Conservation (phyloP, 30 jellyfish, hydroid and myxozoan genomes). For the Aurelia aurita region DNA sequence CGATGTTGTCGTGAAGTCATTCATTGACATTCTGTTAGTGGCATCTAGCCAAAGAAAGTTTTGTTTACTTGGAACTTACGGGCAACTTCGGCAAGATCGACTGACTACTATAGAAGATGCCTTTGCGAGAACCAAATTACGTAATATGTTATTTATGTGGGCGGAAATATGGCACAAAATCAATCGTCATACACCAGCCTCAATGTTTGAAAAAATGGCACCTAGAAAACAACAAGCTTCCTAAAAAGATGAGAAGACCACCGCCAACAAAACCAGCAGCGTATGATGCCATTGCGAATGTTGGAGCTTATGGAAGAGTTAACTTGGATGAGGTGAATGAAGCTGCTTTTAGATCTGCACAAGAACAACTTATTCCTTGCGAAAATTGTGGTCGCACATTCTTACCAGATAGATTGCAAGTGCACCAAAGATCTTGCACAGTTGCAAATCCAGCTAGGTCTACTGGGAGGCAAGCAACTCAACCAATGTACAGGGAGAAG, state of each 20-base stretch:
- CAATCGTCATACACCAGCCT: conserved; percentile 90
- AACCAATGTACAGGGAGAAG: conserved; percentile 14
- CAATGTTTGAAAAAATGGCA: conserved; percentile 90
- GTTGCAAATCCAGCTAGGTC: conserved; percentile 85
- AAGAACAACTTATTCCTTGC: conserved; percentile 92
- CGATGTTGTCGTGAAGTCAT: too few relatives aligned
- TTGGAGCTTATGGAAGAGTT: conserved; percentile 60
- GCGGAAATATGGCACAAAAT: conserved; percentile 92
- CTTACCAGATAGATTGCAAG: conserved; percentile 85
- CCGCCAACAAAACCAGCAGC: conserved; percentile 86
- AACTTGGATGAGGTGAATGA: conserved; percentile 81
- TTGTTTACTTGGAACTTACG: too few relatives aligned
- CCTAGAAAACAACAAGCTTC: conserved; percentile 82
- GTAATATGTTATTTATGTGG: conserved; percentile 96
- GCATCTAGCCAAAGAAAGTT: too few relatives aligned
- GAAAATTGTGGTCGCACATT: conserved; percentile 88
- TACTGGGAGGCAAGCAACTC: conserved; percentile 24
- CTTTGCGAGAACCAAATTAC: conserved; percentile 80
- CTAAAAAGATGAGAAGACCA: conserved; percentile 77
- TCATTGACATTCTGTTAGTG: too few relatives aligned
- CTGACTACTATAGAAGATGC: conserved; percentile 12
- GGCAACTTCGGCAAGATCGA: not conserved
- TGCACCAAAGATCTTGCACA: conserved; percentile 95
- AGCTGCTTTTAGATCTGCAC: conserved; percentile 80
- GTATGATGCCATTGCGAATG: conserved; percentile 63